A percentile compares a stretch with the other conserved stretches of the same genome.
phyloP scores from a whole-genome alignment of 2,888 invertebrate genomes.

The Agrilus cyanescens region DNA sequence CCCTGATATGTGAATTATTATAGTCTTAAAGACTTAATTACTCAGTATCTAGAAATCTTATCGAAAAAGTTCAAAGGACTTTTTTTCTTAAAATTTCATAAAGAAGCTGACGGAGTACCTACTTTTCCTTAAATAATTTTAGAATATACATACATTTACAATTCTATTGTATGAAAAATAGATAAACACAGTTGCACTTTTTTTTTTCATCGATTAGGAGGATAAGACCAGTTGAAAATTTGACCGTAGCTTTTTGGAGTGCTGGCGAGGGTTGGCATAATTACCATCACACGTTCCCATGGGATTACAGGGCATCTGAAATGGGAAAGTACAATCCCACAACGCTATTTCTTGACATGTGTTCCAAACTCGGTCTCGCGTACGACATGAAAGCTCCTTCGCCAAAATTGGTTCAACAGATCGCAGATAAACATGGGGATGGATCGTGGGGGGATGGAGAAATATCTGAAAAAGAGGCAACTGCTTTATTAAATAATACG shows the following conservation, averaged over 20 bases:
- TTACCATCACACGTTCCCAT: slow-evolving; percentile 56
- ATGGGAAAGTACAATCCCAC: slow-evolving; percentile 37
- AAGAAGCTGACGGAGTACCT: no score
- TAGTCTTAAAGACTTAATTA: no score
- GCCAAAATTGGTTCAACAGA: slow-evolving; percentile 35
- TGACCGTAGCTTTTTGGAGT: slow-evolving; percentile 42
- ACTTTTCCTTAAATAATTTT: no score
- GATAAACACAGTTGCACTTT: no score
- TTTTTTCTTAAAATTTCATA: no score
- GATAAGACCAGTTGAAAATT: slow-evolving; percentile 46
- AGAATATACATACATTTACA: no score
- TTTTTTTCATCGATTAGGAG: slow-evolving; percentile 24
- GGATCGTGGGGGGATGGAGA: slow-evolving; percentile 24
- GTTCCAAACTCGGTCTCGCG: slow-evolving; percentile 43
- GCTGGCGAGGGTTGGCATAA: slow-evolving; percentile 54
- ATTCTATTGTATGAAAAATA: no score
- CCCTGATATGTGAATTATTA: no score
- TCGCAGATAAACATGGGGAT: slow-evolving; percentile 49
- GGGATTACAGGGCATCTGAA: slow-evolving; percentile 41
- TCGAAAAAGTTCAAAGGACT: no score
- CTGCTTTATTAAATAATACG: no score
- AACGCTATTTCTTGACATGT: slow-evolving; percentile 44
- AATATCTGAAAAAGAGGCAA: no score
- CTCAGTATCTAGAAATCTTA: no score
- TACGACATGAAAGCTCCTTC: slow-evolving; percentile 41